Evolutionary conservation across 2,888 invertebrate species (phyloP).

Genomic region (Parnassius orleans): DNA sequence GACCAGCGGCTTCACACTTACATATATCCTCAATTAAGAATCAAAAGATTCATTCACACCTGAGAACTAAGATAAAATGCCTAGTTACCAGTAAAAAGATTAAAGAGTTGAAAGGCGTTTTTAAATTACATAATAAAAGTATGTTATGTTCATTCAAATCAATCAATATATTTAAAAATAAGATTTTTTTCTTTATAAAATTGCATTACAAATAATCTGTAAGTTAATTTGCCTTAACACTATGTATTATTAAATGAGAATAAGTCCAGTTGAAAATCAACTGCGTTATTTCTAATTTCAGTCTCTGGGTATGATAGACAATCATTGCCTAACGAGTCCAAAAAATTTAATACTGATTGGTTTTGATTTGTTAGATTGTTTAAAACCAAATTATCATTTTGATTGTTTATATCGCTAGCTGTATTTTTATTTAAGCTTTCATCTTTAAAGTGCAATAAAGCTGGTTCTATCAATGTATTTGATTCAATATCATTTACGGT

Average conservation of each 20-base stretch:
- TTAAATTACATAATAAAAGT: not conserved
- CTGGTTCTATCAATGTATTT: slow-evolving; percentile 53
- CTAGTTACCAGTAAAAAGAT: too few relatives aligned
- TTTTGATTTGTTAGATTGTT: slow-evolving; percentile 43
- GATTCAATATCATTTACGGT: slow-evolving; percentile 57
- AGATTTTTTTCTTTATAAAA: slow-evolving; percentile 6
- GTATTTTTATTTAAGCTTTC: slow-evolving; percentile 33
- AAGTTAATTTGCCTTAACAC: slow-evolving; percentile 28
- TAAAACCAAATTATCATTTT: slow-evolving; percentile 33
- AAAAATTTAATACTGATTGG: slow-evolving; percentile 68
- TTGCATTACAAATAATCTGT: slow-evolving; percentile 16
- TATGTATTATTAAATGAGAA: slow-evolving; percentile 67
- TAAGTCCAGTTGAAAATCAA: slow-evolving; percentile 70
- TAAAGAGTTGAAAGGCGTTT: too few relatives aligned
- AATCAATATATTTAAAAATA: slow-evolving; percentile 21
- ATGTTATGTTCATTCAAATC: slow-evolving; percentile 7
- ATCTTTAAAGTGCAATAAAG: slow-evolving; percentile 54
- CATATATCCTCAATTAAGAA: too few relatives aligned
- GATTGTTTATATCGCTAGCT: slow-evolving; percentile 33
- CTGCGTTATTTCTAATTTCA: slow-evolving; percentile 64
- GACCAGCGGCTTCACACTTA: too few relatives aligned
- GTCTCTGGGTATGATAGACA: slow-evolving; percentile 63
- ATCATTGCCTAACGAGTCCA: slow-evolving; percentile 65
- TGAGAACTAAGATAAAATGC: too few relatives aligned
- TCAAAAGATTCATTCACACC: too few relatives aligned